phyloP scores from a whole-genome alignment of 2,888 invertebrate genomes.

The Netelia virgata region DNA sequence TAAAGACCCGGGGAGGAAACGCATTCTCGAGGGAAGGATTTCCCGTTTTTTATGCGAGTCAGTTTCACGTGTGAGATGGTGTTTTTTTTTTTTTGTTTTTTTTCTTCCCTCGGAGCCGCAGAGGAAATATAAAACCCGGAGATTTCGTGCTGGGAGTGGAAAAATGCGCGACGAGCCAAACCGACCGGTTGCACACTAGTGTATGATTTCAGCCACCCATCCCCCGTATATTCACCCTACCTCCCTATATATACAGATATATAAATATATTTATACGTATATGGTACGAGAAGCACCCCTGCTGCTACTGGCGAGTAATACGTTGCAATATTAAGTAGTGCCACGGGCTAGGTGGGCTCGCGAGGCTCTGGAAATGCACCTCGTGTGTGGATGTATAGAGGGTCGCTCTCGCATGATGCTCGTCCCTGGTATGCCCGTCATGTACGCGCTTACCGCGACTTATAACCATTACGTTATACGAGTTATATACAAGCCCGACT shows the following conservation, averaged over 20 bases:
- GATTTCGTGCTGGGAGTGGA: constrained; percentile 56
- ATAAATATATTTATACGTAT: constrained; percentile 22
- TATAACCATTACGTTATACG: constrained; percentile 77
- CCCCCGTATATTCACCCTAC: constrained; percentile 39
- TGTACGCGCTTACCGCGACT: constrained; percentile 76
- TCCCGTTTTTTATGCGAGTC: constrained; percentile 26
- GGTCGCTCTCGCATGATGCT: constrained; percentile 50
- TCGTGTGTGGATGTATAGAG: constrained; percentile 48
- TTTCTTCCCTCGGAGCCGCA: constrained; percentile 13
- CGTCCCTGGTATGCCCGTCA: constrained; percentile 75
- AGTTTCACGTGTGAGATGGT: constrained; percentile 1
- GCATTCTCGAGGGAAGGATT: constrained; percentile 34
- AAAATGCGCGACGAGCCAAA: constrained; percentile 46
- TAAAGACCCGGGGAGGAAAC: constrained; percentile 3
- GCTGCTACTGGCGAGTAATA: constrained; percentile 74
- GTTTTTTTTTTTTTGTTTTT: background rate
- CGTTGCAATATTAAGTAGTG: constrained; percentile 80
- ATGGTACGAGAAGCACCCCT: constrained; percentile 59
- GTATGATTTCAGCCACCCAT: constrained; percentile 66
- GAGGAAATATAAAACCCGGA: constrained; percentile 62
- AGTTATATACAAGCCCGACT: constrained; percentile 53
- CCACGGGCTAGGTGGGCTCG: constrained; percentile 67
- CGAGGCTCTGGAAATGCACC: constrained; percentile 58
- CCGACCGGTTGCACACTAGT: constrained; percentile 37
- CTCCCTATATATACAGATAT: constrained; percentile 6